Percentiles rank a stretch among this genome's conserved stretches.
These are phyloP conservation scores for Drosophila helvetica DNA, from an alignment of 2,888 invertebrate genomes.

Conservation along the genomic window DNA sequence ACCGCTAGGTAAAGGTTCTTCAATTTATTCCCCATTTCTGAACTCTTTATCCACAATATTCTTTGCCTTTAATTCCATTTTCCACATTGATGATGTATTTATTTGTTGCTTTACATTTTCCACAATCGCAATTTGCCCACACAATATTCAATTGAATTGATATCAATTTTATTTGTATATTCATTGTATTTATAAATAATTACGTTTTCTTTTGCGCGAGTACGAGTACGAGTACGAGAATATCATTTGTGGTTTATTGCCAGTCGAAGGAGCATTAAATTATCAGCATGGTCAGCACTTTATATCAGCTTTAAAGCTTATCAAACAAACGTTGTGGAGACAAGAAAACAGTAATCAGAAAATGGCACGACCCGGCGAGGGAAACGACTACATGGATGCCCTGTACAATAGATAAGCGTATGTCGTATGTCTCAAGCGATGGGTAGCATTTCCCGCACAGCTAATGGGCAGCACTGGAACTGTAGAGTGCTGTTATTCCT, in stretches of 20 bases:
- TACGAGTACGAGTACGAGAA: constrained; percentile 5
- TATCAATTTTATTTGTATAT: neutral
- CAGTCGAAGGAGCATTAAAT: constrained; percentile 23
- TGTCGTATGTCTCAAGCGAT: too few species aligned
- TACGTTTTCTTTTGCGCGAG: constrained; percentile 3
- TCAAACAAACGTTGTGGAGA: constrained; percentile 27
- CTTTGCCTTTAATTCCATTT: constrained; percentile 5
- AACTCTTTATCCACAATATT: too few species aligned
- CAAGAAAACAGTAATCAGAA: constrained; percentile 23
- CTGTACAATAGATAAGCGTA: neutral
- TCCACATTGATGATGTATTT: constrained; percentile 15
- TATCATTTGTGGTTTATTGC: constrained; percentile 38
- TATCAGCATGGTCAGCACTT: constrained; percentile 45
- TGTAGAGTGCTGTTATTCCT: too few species aligned
- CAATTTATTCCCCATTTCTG: too few species aligned
- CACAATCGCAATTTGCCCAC: neutral
- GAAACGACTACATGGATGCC: neutral
- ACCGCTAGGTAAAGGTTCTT: too few species aligned
- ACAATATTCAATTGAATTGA: constrained; percentile 8
- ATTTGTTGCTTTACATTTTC: constrained; percentile 8
- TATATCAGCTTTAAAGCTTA: constrained; percentile 36
- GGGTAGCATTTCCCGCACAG: too few species aligned
- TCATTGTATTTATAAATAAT: constrained; percentile 29
- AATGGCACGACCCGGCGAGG: accelerated
- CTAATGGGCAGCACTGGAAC: too few species aligned